Base-by-base conservation (phyloP, 2,113 vertebrate genomes). In the Pleuronectes platessa region DNA sequence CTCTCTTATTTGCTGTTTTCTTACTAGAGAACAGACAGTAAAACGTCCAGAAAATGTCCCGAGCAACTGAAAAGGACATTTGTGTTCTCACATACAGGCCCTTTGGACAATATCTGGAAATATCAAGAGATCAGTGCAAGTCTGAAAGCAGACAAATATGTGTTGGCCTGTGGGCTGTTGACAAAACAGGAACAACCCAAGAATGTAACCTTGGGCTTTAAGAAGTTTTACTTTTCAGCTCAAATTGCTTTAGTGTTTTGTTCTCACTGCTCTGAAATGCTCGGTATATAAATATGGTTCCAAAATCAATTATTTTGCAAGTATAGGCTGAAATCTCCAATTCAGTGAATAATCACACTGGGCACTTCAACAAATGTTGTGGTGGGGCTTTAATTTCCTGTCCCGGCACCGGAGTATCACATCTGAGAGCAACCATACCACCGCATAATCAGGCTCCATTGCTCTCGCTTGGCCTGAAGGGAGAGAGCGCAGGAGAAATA, bases 321-420 rank as follows among this genome's bases (percentile, higher is more conserved):
- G 51, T 2, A 1, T 56, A 60, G 20, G 23, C 31, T 2, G 3
- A 78, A 55, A 75, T 66, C 9, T 71, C 18, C 24, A 83, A 7
- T 70, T 69, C 68, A 67, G 27, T 26, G 37, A 55, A 35, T 60
- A 1, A 3, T 0, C 3, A 13, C 9, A 2, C 54, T 10, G 61
- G 9, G 61, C 54, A 3, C 10, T 47, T 79, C 69, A 23, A 67
- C 74, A 65, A 61, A 58, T 76, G 53, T 7, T 5, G 5, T 31
- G 40, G 20, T 26, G 53, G 53, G 68, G 21, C 40, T 82, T 78
- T 86, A 53, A 82, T 86, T 71, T 87, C 73, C 78, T 71, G 64
- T 53, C 68, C 68, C 27, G 11, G 53, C 3, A 4, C 18, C 58
- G 59, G 21, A 42, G 49, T 6, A 35, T 37, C 21, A 74, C 74